Conservation (phyloP, 2,797 vertebrate species). For the Trachurus trachurus region DNA sequence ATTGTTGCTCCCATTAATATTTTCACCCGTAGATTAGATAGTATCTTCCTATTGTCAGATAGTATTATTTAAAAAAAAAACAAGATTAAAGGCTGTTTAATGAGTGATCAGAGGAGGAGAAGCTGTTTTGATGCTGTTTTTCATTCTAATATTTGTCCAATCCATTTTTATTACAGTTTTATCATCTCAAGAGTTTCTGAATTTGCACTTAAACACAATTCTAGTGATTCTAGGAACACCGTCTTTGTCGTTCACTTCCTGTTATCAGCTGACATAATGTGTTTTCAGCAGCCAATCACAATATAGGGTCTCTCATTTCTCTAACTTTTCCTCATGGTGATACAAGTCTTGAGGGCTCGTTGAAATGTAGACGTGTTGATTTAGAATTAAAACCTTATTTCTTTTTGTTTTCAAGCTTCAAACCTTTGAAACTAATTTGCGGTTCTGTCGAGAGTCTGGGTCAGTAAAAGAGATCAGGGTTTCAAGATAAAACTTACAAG, state of each 20-base stretch:
- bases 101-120: constrained; percentile 5
- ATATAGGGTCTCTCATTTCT: too few relatives aligned
- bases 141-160: constrained; percentile 1
- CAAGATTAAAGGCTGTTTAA: constrained; percentile 1
- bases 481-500: background rate
- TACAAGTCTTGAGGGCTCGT: too few relatives aligned
- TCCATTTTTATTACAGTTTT: background rate
- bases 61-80: constrained; percentile 1
- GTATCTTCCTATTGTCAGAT: background rate
- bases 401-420: background rate
- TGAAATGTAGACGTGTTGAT: too few relatives aligned
- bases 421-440: background rate
- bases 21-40: background rate
- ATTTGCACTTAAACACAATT: background rate
- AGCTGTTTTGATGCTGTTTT: background rate
- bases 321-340: too few relatives aligned
- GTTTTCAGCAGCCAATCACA: too few relatives aligned
- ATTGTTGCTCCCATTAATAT: background rate
- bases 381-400: background rate
- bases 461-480: background rate
- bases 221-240: background rate
- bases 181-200: background rate
- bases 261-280: too few relatives aligned
- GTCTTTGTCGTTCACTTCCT: too few relatives aligned
- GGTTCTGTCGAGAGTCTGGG: background rate